A percentile compares a stretch with the other conserved stretches of the same genome.
phyloP scores from a whole-genome alignment of 1,140 invertebrate genomes.

The Bombus impatiens region DNA sequence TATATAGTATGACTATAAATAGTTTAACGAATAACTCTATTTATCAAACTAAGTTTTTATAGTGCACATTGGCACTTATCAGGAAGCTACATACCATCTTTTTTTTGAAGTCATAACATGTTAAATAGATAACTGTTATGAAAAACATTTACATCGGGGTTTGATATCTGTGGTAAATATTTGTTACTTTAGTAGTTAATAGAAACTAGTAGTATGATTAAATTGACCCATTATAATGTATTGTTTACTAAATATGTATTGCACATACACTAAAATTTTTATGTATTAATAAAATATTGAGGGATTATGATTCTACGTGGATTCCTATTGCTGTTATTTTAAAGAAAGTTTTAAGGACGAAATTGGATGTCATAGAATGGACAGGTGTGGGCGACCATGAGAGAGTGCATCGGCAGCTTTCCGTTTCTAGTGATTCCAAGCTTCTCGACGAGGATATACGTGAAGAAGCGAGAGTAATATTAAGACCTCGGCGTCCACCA shows the following conservation, averaged over 20 bases:
- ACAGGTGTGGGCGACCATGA: conserved; percentile 89
- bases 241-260: background rate
- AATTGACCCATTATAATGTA: background rate
- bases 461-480: conserved; percentile 92
- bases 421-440: conserved; percentile 95
- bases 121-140: conserved; percentile 14
- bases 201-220: background rate
- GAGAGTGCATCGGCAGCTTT: conserved; percentile 92
- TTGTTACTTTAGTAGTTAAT: conserved; percentile 19
- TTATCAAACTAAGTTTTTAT: conserved; percentile 12
- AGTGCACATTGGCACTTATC: conserved; percentile 12
- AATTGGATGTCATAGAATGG: conserved; percentile 86
- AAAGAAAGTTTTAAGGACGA: conserved; percentile 64
- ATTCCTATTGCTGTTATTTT: conserved; percentile 59
- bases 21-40: background rate
- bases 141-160: conserved; percentile 18
- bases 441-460: conserved; percentile 92
- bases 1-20: background rate
- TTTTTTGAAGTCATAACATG: background rate
- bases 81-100: background rate
- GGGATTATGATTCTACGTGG: conserved; percentile 45
- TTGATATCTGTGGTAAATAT: conserved; percentile 14
- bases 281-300: conserved; percentile 34
- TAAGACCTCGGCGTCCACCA: conserved; percentile 93
- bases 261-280: conserved; percentile 9